Conservation (phyloP, 2,797 vertebrate species). For the Rhinophrynus dorsalis region DNA sequence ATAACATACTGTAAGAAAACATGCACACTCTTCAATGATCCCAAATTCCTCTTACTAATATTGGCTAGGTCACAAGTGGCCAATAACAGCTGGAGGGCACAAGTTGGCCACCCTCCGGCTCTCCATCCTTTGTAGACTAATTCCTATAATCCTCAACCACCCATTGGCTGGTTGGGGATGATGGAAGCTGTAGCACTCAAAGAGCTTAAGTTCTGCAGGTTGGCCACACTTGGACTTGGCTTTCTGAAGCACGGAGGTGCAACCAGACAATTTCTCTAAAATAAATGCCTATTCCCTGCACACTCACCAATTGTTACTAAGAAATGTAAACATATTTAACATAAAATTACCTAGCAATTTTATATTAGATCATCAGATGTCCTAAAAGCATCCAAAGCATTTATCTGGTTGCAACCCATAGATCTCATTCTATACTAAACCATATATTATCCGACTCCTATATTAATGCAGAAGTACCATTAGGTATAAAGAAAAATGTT, state of each 20-base stretch:
- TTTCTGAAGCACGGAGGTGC: slow-evolving; percentile 1
- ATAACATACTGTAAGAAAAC: slow-evolving; percentile 97
- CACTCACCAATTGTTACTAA: background rate
- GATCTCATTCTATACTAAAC: background rate
- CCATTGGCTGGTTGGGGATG: too few relatives aligned
- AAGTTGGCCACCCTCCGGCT: too few relatives aligned
- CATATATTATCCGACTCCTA: too few relatives aligned
- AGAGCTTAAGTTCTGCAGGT: too few relatives aligned
- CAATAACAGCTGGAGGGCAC: too few relatives aligned
- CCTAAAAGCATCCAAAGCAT: background rate
- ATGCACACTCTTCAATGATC: slow-evolving; percentile 83
- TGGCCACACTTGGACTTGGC: background rate
- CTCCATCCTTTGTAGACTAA: too few relatives aligned
- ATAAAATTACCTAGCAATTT: background rate
- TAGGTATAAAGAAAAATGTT: too few relatives aligned
- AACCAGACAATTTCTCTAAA: background rate
- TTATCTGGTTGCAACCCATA: background rate
- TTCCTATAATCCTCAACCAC: too few relatives aligned
- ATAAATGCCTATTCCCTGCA: background rate
- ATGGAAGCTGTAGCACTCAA: too few relatives aligned
- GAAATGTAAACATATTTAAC: background rate
- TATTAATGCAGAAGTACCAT: too few relatives aligned
- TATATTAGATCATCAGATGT: background rate
- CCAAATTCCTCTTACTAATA: slow-evolving; percentile 60
- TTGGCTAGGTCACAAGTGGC: too few relatives aligned